Evolutionary conservation across 2,113 vertebrate genomes (phyloP), one percentile per base, ranked within the genome.

Genomic region (Coryphaenoides rupestris): DNA sequence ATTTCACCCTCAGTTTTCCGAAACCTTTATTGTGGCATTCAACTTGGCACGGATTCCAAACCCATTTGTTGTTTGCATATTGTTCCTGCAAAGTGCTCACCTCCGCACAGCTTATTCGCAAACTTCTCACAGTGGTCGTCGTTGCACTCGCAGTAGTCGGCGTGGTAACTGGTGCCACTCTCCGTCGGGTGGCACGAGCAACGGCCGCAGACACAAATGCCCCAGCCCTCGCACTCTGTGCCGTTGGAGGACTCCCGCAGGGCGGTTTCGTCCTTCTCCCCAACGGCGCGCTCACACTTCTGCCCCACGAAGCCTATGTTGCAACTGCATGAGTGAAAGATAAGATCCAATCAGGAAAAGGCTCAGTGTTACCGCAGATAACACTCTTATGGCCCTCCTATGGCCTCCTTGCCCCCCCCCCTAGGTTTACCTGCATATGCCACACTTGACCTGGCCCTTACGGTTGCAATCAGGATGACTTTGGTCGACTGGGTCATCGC

Each of bases 121-220:
- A 77, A 83, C 69, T 90, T 90, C 63, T 96, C 94, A 63, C 97
- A 99, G 85, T 90, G 89, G 21, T 90, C 63, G 55, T 95, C 91
- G 52, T 96, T 89, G 0, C 96, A 99, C 58, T 98, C 70, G 21
- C 97, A 99, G 82, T 82, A 89, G 7, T 63, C 10, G 6, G 95
- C 95, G 0, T 92, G 92, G 87, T 95, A 94, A 26, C 78, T 6
- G 59, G 69, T 90, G 23, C 83, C 69, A 0, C 79, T 71, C 0
- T 90, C 83, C 0, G 86, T 89, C 19, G 67, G 49, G 76, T 96
- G 90, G 77, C 97, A 99, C 28, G 83, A 1, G 5, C 97, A 98
- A 53, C 88, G 82, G 15, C 96, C 96, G 0, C 97, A 99, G 26
- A 93, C 78, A 0, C 97, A 99, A 67, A 98, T 96, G 26, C 97